A percentile compares a stretch with the other conserved stretches of the same genome.
Evolutionary conservation across 2,113 vertebrate genomes (phyloP).

Genomic region (Diadophis punctatus): DNA sequence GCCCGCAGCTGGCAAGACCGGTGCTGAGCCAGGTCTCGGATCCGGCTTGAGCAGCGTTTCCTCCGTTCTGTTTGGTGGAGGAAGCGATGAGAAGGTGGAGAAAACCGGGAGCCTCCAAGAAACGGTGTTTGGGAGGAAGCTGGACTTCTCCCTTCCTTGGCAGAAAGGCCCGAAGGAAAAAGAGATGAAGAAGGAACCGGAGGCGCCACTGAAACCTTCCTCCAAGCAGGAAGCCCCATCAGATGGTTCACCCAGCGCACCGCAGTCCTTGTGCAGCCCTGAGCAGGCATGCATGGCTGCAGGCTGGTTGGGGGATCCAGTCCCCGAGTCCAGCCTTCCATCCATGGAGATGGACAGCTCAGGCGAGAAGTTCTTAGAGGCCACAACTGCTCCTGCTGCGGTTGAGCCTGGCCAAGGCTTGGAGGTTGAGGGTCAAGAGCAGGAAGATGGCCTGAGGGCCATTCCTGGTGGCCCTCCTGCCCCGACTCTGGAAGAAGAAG

Average conservation of each 20-base stretch:
- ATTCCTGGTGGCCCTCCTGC: slow-evolving; percentile 25
- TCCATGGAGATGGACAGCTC: slow-evolving; percentile 17
- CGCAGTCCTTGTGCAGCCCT: rapidly evolving
- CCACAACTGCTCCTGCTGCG: slow-evolving; percentile 1
- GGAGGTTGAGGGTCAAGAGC: slow-evolving; percentile 1
- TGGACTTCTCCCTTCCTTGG: slow-evolving; percentile 79
- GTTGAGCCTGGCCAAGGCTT: slow-evolving; percentile 13
- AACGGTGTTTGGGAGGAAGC: slow-evolving; percentile 77
- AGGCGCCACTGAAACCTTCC: slow-evolving; percentile 44
- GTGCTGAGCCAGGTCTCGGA: slow-evolving; percentile 72
- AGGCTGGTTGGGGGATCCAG: slow-evolving; percentile 38
- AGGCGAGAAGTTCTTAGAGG: slow-evolving; percentile 31
- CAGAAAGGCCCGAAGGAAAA: slow-evolving; percentile 68
- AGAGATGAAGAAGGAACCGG: slow-evolving; percentile 55
- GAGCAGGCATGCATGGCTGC: not conserved
- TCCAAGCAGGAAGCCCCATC: not conserved
- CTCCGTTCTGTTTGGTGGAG: slow-evolving; percentile 77
- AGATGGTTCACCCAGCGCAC: rapidly evolving
- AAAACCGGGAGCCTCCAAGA: slow-evolving; percentile 61
- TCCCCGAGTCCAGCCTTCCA: slow-evolving; percentile 38
- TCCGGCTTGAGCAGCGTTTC: slow-evolving; percentile 86
- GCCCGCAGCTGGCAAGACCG: slow-evolving; percentile 53
- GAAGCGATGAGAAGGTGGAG: slow-evolving; percentile 65
- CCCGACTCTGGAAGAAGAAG: slow-evolving; percentile 27
- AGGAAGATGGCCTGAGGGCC: not conserved